Evolutionary conservation across 1,140 invertebrate genomes (phyloP).

Genomic region (Drosophila dunni): DNA sequence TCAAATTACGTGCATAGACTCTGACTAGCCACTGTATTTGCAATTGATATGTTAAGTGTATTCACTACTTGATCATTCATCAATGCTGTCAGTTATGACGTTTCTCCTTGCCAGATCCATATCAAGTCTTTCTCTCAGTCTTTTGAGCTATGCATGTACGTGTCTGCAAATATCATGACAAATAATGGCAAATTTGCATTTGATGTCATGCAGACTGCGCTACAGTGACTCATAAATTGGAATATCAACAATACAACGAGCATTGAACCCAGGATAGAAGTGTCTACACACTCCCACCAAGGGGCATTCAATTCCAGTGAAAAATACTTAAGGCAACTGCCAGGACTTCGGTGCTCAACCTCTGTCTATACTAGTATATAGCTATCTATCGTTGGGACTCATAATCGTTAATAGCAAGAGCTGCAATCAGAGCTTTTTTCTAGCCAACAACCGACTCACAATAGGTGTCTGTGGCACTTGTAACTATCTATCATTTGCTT

Average conservation of each 20-base stretch:
- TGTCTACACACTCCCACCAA: conserved; percentile 12
- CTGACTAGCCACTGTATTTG: neutral
- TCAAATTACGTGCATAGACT: neutral
- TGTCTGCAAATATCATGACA: conserved; percentile 63
- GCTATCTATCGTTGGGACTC: conserved; percentile 25
- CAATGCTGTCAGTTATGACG: conserved; percentile 28
- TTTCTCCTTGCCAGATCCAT: conserved; percentile 39
- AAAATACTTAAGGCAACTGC: conserved; percentile 38
- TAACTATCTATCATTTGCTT: conserved; percentile 75
- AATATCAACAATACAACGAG: conserved; percentile 56
- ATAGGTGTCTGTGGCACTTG: conserved; percentile 63
- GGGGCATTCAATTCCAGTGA: conserved; percentile 32
- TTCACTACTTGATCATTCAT: conserved; percentile 19
- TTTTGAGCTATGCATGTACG: conserved; percentile 13
- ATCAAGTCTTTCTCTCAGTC: conserved; percentile 1
- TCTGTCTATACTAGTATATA: conserved; percentile 10
- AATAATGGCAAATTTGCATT: conserved; percentile 72
- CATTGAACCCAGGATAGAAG: conserved; percentile 56
- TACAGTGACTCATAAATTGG: conserved; percentile 63
- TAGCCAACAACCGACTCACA: conserved; percentile 26
- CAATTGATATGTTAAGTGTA: conserved; percentile 14
- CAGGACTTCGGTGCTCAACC: conserved; percentile 15
- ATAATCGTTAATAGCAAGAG: conserved; percentile 65
- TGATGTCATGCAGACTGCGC: conserved; percentile 52
- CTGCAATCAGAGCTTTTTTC: conserved; percentile 54